These are phyloP conservation scores for Caenorhabditis briggsae DNA, from an alignment of 1,140 invertebrate species.

Conservation along the genomic window DNA sequence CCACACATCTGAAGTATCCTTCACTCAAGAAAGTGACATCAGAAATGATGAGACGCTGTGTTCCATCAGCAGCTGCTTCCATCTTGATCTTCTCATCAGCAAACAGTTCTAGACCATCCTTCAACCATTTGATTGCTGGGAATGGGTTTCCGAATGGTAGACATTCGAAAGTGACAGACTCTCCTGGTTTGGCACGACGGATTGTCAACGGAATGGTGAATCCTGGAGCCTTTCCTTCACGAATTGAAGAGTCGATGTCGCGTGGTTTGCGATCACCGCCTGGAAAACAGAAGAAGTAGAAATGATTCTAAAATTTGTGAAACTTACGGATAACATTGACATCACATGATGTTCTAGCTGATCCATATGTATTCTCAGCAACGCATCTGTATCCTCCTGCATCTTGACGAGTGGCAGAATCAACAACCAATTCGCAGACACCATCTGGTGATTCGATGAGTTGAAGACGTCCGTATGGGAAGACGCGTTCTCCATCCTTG, in stretches of 20 bases:
- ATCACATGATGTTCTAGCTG: conserved; percentile 73
- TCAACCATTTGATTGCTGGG: conserved; percentile 62
- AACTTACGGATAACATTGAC: conserved; percentile 66
- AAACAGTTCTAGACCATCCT: conserved; percentile 74
- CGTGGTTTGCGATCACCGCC: conserved; percentile 68
- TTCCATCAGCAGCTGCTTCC: conserved; percentile 73
- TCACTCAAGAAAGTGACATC: conserved; percentile 74
- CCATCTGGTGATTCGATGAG: conserved; percentile 82
- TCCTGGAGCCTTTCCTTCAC: conserved; percentile 73
- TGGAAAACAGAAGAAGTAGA: conserved; percentile 47
- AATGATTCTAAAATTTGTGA: not conserved
- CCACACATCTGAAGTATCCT: conserved; percentile 74
- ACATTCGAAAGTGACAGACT: conserved; percentile 77
- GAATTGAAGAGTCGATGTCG: conserved; percentile 70
- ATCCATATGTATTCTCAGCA: conserved; percentile 76
- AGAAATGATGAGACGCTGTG: conserved; percentile 71
- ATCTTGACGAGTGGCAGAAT: conserved; percentile 84
- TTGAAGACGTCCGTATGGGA: conserved; percentile 72
- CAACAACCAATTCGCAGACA: conserved; percentile 85
- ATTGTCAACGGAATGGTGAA: conserved; percentile 75
- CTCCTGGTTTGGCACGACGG: conserved; percentile 70
- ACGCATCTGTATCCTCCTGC: conserved; percentile 84
- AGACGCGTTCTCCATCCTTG: conserved; percentile 76
- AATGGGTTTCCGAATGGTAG: conserved; percentile 75
- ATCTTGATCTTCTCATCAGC: conserved; percentile 71